Percentiles rank a stretch among this genome's conserved stretches.
phyloP scores from a whole-genome alignment of 2,113 vertebrate species.

The Tympanuchus pallidicinctus region DNA sequence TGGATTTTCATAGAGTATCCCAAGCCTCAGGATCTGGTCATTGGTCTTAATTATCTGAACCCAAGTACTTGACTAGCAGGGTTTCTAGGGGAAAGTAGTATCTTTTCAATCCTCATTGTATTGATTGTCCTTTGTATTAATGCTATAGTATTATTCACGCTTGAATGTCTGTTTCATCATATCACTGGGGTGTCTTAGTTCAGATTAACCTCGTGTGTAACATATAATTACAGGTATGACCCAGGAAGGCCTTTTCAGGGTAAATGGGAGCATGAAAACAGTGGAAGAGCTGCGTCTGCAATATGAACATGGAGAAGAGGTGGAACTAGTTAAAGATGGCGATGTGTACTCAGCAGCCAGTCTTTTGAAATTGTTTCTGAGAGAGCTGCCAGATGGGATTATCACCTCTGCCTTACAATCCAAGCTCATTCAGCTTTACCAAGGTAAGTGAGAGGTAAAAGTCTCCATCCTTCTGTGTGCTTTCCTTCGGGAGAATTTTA shows the following conservation, averaged over 20 bases:
- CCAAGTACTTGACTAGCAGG: neutral
- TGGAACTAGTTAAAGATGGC: slow-evolving; percentile 79
- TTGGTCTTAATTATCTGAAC: neutral
- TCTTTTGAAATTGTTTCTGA: slow-evolving; percentile 90
- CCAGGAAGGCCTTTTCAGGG: slow-evolving; percentile 93
- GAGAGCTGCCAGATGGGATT: slow-evolving; percentile 88
- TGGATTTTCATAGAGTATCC: neutral
- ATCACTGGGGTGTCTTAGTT: neutral
- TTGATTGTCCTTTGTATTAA: neutral
- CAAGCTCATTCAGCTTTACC: slow-evolving; percentile 82
- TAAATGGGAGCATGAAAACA: slow-evolving; percentile 87
- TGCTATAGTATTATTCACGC: neutral
- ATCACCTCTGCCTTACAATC: slow-evolving; percentile 80
- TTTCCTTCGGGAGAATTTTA: neutral
- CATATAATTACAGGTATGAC: slow-evolving; percentile 81
- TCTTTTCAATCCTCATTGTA: neutral
- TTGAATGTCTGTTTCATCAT: neutral
- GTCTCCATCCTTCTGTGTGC: neutral
- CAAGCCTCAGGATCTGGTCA: neutral
- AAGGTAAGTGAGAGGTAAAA: slow-evolving; percentile 78
- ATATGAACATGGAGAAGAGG: slow-evolving; percentile 81
- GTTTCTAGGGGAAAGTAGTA: neutral
- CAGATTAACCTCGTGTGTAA: neutral
- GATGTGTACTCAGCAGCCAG: slow-evolving; percentile 88
- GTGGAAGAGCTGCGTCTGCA: slow-evolving; percentile 85